phyloP scores from a whole-genome alignment of 30 jellyfish, hydroid and myxozoan genomes.

The Aurelia coerulea region DNA sequence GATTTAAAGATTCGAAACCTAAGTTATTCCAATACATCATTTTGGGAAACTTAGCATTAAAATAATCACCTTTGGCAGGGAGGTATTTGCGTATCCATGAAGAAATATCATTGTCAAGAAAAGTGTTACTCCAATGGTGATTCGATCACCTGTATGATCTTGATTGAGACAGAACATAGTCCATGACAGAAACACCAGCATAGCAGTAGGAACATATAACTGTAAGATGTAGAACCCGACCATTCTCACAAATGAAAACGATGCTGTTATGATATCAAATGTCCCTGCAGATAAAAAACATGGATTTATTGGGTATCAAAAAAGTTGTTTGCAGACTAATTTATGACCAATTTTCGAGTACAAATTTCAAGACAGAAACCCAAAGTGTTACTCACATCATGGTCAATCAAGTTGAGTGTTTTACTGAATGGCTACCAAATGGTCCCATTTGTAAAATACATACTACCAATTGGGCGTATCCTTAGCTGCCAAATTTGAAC shows the following conservation, averaged over 20 bases:
- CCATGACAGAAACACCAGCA: slow-evolving; percentile 71
- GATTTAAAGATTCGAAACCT: too few species aligned
- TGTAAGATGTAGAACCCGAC: slow-evolving; percentile 65
- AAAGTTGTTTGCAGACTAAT: not conserved
- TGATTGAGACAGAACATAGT: slow-evolving; percentile 51
- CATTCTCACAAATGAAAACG: slow-evolving; percentile 51
- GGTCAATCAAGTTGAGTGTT: too few species aligned
- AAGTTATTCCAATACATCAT: too few species aligned
- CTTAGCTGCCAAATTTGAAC: too few species aligned
- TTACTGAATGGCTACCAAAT: too few species aligned
- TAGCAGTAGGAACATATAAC: slow-evolving; percentile 63
- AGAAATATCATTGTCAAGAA: slow-evolving; percentile 66
- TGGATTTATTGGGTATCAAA: not conserved
- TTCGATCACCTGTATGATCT: slow-evolving; percentile 59
- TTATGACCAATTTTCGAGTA: too few species aligned
- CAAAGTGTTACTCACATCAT: too few species aligned
- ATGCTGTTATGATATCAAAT: slow-evolving; percentile 16
- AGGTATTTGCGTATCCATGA: slow-evolving; percentile 65
- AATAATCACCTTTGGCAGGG: slow-evolving; percentile 45
- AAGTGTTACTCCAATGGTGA: slow-evolving; percentile 65
- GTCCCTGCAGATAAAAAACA: slow-evolving; percentile 7
- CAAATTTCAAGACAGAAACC: not conserved
- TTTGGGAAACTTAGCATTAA: too few species aligned
- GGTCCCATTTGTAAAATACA: too few species aligned
- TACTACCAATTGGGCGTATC: too few species aligned